Conservation (phyloP, 2,888 invertebrate genomes). For the Balanococcus diminutus region DNA sequence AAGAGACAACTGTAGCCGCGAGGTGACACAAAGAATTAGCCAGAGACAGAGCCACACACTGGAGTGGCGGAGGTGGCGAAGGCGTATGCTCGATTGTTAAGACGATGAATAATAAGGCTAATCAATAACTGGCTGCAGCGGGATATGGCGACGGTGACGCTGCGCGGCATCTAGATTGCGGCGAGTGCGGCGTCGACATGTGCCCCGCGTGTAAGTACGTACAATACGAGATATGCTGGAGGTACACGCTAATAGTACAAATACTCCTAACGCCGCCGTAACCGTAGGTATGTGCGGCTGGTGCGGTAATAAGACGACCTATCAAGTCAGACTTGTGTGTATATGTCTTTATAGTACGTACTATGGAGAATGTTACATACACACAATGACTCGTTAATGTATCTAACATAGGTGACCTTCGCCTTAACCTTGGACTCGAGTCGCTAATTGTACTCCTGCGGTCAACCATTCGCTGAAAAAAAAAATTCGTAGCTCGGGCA, state of each 20-base stretch:
- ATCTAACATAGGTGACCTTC: slow-evolving; percentile 49
- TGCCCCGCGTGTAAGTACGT: slow-evolving; percentile 46
- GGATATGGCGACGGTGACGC: slow-evolving; percentile 46
- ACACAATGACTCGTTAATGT: slow-evolving; percentile 52
- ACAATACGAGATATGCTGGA: not conserved
- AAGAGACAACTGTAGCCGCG: slow-evolving; percentile 16
- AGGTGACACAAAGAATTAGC: slow-evolving; percentile 38
- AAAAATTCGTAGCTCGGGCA: not conserved
- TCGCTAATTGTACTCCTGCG: slow-evolving; percentile 54
- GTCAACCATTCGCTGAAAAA: slow-evolving; percentile 31
- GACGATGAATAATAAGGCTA: slow-evolving; percentile 51
- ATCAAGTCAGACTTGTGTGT: not conserved
- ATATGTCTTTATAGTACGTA: not conserved
- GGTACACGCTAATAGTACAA: not conserved
- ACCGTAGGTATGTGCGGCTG: not conserved
- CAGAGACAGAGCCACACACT: too few species aligned
- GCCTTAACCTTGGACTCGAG: slow-evolving; percentile 54
- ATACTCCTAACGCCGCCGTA: not conserved
- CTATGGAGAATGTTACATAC: too few species aligned
- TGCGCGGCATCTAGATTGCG: not conserved
- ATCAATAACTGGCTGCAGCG: slow-evolving; percentile 47
- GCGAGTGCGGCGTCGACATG: slow-evolving; percentile 38
- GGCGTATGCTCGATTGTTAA: slow-evolving; percentile 43
- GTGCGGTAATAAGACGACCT: not conserved
- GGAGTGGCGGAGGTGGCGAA: not conserved